Evolutionary conservation across 1,140 invertebrate species (phyloP), one percentile per base, ranked within the genome.

Genomic region (Hylaeus anthracinus): DNA sequence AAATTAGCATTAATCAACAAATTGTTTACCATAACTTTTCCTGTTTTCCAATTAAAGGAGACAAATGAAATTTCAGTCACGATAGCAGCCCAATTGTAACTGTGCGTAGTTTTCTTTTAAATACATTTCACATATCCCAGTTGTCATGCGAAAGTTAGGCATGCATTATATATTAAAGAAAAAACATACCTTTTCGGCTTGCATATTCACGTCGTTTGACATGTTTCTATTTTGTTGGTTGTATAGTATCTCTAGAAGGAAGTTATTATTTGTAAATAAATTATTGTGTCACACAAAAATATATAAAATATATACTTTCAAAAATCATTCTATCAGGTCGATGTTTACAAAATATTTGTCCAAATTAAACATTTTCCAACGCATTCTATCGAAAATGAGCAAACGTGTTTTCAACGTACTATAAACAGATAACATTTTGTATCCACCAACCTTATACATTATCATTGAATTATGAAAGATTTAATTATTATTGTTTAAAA

Each of bases 181-280:
- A 85, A 69, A 61, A 85, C 77, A 70, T 90, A 93, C 92, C 89
- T 92, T 92, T 72, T 91, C 91, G 61, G 89, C 82, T 78, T 90
- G 90, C 88, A 89, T 92, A 82, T 92, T 92, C 63, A 92, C 87
- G 70, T 93, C 91, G 43, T 81, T 86, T 39, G 92, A 92, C 92
- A 93, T 92, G 58, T 88, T 89, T 85, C 14, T 58, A 10, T 83
- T 55, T 63, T 82, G 43, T 79, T 80, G n/a, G 39, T 9, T 64
- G 65, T 41, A 67, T 79, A 65, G 66, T 53, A 37, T 65, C 56
- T 64, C 79, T 53, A 78, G 39, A 71, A 71, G 0, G 43, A 55
- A 26, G 51, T 63, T 6, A 60, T 58, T 53, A 72, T 43, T 37
- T 37, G 14, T 12, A 55, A 55, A 53, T 39, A 53, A 51, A 37